Evolutionary conservation across 2,888 invertebrate genomes (phyloP).

Genomic region (Aphodius granarius): DNA sequence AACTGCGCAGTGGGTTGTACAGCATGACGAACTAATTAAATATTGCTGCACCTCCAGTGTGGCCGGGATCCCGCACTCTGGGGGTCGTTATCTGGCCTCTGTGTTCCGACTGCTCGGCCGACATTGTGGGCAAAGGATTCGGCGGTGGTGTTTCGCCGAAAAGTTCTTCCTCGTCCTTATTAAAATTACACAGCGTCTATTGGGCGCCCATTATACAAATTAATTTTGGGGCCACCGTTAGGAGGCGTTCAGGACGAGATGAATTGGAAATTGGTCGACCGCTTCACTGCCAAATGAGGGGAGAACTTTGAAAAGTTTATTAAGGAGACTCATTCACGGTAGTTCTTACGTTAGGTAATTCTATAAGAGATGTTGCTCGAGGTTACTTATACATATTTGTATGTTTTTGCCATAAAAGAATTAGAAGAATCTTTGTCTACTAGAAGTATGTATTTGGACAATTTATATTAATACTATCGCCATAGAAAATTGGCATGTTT

Average conservation of each 20-base stretch:
- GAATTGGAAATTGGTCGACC: slow-evolving; percentile 1
- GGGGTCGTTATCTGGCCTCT: slow-evolving; percentile 3
- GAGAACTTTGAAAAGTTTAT: background rate
- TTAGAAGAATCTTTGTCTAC: too few relatives aligned
- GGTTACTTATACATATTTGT: background rate
- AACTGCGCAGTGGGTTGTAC: background rate
- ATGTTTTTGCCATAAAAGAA: too few relatives aligned
- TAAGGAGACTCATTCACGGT: background rate
- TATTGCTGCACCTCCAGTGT: slow-evolving; percentile 16
- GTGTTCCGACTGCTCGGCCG: slow-evolving; percentile 2
- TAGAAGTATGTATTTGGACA: too few relatives aligned
- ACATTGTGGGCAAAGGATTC: slow-evolving; percentile 3
- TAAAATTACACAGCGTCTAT: slow-evolving; percentile 3
- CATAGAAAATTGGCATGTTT: too few relatives aligned
- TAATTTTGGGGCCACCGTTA: slow-evolving; percentile 7
- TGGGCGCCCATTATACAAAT: slow-evolving; percentile 12
- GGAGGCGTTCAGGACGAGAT: background rate
- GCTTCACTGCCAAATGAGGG: background rate
- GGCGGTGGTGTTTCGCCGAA: background rate
- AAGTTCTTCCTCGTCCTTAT: slow-evolving; percentile 8
- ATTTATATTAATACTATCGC: too few relatives aligned
- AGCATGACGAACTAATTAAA: slow-evolving; percentile 27
- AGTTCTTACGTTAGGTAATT: background rate
- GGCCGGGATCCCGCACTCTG: slow-evolving; percentile 1
- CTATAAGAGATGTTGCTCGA: background rate